phyloP scores from a whole-genome alignment of 2,797 vertebrate species.

The Sparidentex hasta region DNA sequence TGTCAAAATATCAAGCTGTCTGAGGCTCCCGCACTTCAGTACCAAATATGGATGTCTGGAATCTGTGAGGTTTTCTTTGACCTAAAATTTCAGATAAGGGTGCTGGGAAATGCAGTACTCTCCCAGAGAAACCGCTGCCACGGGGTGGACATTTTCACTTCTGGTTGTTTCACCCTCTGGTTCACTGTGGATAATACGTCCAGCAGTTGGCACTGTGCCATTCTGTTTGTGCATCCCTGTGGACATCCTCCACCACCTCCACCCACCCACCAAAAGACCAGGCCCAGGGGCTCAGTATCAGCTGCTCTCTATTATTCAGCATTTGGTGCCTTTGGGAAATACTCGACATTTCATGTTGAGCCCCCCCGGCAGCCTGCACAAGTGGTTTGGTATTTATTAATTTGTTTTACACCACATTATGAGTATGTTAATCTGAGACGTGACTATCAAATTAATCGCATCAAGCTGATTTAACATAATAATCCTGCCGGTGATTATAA shows the following conservation, averaged over 20 bases:
- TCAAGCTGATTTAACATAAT: background rate
- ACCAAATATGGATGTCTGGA: slow-evolving; percentile 65
- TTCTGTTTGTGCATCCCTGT: slow-evolving; percentile 17
- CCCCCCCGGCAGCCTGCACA: background rate
- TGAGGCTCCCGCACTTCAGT: slow-evolving; percentile 4
- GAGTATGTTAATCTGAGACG: background rate
- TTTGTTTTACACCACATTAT: background rate
- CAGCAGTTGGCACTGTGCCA: slow-evolving; percentile 12
- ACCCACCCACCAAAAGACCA: slow-evolving; percentile 2
- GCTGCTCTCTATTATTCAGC: slow-evolving; percentile 52
- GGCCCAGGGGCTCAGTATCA: slow-evolving; percentile 44
- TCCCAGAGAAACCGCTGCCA: slow-evolving; percentile 41
- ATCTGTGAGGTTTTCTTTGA: slow-evolving; percentile 37
- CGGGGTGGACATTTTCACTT: slow-evolving; percentile 30
- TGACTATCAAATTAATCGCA: background rate
- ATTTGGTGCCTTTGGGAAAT: slow-evolving; percentile 56
- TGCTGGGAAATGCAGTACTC: slow-evolving; percentile 17
- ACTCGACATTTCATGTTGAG: slow-evolving; percentile 35
- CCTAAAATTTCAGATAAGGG: slow-evolving; percentile 39
- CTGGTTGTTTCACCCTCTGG: slow-evolving; percentile 13
- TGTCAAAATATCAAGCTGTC: slow-evolving; percentile 33
- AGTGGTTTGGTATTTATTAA: slow-evolving; percentile 3
- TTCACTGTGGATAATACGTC: slow-evolving; percentile 33
- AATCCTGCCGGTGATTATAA: background rate
- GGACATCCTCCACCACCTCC: slow-evolving; percentile 20